A percentile compares a stretch with the other conserved stretches of the same genome.
These are phyloP conservation scores for Semnornis frantzii DNA, from an alignment of 2,113 vertebrate species.

Conservation along the genomic window DNA sequence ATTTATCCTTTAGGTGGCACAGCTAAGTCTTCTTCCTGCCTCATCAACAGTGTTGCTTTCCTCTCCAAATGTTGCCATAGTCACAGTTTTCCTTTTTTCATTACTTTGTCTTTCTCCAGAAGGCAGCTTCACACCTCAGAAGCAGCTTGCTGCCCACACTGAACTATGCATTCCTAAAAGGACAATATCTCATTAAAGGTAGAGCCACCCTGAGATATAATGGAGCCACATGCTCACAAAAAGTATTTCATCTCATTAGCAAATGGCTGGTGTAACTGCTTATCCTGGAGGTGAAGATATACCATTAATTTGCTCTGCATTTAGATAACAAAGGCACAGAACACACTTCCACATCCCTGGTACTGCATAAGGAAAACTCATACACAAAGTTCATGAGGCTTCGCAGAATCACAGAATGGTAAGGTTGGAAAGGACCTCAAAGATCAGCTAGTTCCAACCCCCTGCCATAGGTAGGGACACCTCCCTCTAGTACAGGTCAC, in stretches of 20 bases:
- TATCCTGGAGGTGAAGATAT: not conserved
- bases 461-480: too few species aligned
- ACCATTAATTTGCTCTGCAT: not conserved
- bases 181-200: not conserved
- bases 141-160: not conserved
- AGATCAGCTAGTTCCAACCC: too few species aligned
- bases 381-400: not conserved
- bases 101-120: not conserved
- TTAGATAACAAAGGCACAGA: not conserved
- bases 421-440: too few species aligned
- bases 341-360: not conserved
- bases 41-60: not conserved
- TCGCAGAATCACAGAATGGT: not conserved
- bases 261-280: not conserved
- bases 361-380: not conserved
- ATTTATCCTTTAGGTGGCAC: not conserved
- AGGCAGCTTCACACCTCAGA: not conserved
- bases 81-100: not conserved
- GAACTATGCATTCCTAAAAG: not conserved
- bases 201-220: not conserved
- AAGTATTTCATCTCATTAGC: not conserved
- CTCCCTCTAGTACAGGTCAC: too few species aligned
- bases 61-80: not conserved
- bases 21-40: not conserved
- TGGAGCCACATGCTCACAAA: not conserved